phyloP scores from a whole-genome alignment of 2,888 invertebrate genomes.

The Xanthia togata region DNA sequence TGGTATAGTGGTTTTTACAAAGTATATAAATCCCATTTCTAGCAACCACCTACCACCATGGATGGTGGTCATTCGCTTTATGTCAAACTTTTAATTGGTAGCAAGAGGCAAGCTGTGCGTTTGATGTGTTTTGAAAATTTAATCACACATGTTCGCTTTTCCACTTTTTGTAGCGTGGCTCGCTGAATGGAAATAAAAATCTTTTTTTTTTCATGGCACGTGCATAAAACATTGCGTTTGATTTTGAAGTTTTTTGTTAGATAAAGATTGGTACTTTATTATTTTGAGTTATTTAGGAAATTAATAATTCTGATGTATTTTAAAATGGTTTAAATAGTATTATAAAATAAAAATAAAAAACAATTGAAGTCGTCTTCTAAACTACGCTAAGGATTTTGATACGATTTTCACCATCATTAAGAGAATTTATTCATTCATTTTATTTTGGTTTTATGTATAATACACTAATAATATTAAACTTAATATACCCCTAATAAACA shows the following conservation, averaged over 20 bases:
- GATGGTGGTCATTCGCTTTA: conserved; percentile 55
- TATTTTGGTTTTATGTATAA: too few relatives aligned
- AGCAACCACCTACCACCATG: conserved; percentile 4
- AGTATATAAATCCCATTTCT: not conserved
- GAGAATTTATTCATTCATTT: not conserved
- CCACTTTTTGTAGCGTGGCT: conserved; percentile 23
- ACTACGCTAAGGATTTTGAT: not conserved
- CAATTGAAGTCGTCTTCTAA: too few relatives aligned
- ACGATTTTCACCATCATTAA: not conserved
- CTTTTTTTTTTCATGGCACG: not conserved
- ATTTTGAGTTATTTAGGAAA: not conserved
- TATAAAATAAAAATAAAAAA: too few relatives aligned
- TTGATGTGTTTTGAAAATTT: conserved; percentile 70
- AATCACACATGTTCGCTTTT: conserved; percentile 59
- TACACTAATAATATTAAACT: not conserved
- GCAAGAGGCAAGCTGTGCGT: conserved; percentile 59
- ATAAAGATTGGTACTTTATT: not conserved
- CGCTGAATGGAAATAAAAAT: conserved; percentile 18
- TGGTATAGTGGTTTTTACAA: too few relatives aligned
- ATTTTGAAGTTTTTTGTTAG: conserved; percentile 1
- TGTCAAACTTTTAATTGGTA: conserved; percentile 74
- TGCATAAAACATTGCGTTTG: not conserved
- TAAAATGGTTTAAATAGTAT: too few relatives aligned
- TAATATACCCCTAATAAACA: not conserved
- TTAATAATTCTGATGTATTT: not conserved